These are phyloP conservation scores for Flexamia atlantica DNA, from an alignment of 2,888 invertebrate genomes.

Conservation along the genomic window DNA sequence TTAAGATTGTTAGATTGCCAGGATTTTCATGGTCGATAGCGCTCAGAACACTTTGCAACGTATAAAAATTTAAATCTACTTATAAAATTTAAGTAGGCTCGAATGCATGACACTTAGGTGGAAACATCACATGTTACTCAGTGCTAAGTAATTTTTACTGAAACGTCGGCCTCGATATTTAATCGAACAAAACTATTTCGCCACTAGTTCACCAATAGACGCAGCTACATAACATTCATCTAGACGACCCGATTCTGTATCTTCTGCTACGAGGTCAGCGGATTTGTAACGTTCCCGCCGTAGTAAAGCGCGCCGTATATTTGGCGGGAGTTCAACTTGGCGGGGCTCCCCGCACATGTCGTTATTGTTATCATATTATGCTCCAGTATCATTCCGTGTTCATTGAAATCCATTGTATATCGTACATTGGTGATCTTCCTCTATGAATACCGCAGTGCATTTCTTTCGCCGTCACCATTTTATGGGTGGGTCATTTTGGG, in stretches of 20 bases:
- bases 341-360: not conserved
- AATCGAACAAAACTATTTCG: no score
- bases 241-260: not conserved
- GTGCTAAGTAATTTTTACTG: no score
- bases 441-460: not conserved
- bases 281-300: not conserved
- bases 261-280: not conserved
- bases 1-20: no score
- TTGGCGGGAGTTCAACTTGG: constrained; percentile 1
- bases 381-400: not conserved
- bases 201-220: no score
- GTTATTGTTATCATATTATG: constrained; percentile 27
- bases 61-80: no score
- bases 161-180: no score
- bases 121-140: no score
- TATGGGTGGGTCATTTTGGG: no score
- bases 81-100: no score
- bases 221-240: not conserved
- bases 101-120: no score
- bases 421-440: not conserved
- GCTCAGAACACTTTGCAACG: no score
- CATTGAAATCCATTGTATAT: constrained; percentile 5
- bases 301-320: not conserved
- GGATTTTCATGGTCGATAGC: no score
- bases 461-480: not conserved